Base-by-base conservation (phyloP, 2,113 vertebrate species). In the Alethe castanea region DNA sequence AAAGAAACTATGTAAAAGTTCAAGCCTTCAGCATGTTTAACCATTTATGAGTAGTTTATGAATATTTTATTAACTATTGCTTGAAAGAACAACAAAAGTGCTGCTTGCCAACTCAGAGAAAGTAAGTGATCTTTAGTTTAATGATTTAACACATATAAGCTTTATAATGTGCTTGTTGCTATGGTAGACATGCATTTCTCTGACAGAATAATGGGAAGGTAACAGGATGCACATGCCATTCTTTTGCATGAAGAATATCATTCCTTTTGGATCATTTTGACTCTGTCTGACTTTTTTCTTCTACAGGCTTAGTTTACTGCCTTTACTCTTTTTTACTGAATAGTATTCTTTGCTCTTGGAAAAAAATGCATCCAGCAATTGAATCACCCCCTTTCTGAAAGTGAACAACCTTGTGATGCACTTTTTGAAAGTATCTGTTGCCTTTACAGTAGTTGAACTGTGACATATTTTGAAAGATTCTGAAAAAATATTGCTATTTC, bases 1-100 rank as follows among this genome's bases (percentile, higher is more conserved):
- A 77, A 88, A 85, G 65, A 92, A 92, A 86, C 54, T 53, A 18
- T 50, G 47, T 79, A 83, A 79, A 95, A 95, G 79, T 83, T 95
- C 72, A 44, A 82, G 42, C 45, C 90, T 92, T 96, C 71, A 83
- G 45, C 74, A 62, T 48, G 7, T 96, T 97, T 97, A 96, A 89
- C 86, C 87, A 95, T 96, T 97, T 96, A 90, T 92, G 86, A 97
- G 82, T 87, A 71, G 72, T 38, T 93, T 89, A 96, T 97, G 92
- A 96, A 97, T 98, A 96, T 97, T 97, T 96, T 90, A 97, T 94
- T 78, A 92, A 89, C 92, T 42, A 35, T 52, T 94, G 86, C 69
- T 94, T 89, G 94, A 96, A 84, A 96, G 82, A 95, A 95, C 44
- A 94, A 86, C 86, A 94, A 92, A 88, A 95, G 54, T 77, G 53